A percentile compares a stretch with the other conserved stretches of the same genome.
Conservation (phyloP, 2,888 invertebrate species). For the Chrysodeixis includens region DNA sequence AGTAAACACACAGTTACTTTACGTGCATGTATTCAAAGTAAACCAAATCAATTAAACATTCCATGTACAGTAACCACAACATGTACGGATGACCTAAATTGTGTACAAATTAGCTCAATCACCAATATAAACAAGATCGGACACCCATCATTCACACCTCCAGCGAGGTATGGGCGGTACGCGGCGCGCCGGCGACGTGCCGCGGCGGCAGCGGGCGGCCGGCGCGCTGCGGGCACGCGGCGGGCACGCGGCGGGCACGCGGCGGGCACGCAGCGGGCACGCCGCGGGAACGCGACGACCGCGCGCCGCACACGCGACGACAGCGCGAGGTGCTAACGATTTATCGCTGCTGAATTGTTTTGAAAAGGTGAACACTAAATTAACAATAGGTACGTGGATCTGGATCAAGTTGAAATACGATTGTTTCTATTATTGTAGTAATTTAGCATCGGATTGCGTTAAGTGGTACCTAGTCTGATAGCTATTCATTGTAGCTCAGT, state of each 20-base stretch:
- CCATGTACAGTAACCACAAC: constrained; percentile 5
- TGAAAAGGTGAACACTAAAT: constrained; percentile 79
- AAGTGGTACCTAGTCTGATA: background rate
- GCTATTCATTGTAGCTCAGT: background rate
- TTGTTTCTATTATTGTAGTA: constrained; percentile 41
- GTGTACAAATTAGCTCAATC: constrained; percentile 55
- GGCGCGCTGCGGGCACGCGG: constrained; percentile 41
- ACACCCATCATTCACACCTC: constrained; percentile 79
- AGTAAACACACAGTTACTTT: background rate
- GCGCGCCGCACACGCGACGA: constrained; percentile 68
- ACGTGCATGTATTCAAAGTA: background rate
- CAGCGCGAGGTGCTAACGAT: constrained; percentile 74
- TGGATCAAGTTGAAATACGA: constrained; percentile 57
- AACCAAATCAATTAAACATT: background rate
- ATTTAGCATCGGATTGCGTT: constrained; percentile 31
- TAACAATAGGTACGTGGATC: constrained; percentile 49
- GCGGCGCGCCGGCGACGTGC: constrained; percentile 47
- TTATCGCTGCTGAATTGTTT: constrained; percentile 79
- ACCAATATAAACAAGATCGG: constrained; percentile 65
- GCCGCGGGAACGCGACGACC: constrained; percentile 58
- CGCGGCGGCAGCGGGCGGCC: constrained; percentile 55
- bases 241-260: constrained; percentile 52
- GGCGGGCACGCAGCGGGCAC: constrained; percentile 48
- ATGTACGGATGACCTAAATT: constrained; percentile 36
- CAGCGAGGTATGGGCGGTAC: constrained; percentile 52